Evolutionary conservation across 2,888 invertebrate species (phyloP).

Genomic region (Tortrix viridana): DNA sequence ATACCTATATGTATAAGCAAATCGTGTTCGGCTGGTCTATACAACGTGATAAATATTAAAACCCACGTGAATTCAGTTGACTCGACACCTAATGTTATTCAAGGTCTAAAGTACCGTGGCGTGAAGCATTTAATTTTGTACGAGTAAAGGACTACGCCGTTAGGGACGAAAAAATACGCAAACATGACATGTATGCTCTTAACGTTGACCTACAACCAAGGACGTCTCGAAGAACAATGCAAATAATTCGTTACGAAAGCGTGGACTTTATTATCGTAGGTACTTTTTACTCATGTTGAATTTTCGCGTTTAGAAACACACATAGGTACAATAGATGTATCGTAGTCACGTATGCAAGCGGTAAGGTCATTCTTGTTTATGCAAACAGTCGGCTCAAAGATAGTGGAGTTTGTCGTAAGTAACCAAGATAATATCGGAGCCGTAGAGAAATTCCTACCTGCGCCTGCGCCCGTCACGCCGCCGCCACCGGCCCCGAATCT

Average conservation of each 20-base stretch:
- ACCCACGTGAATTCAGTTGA: conserved; percentile 61
- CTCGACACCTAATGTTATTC: conserved; percentile 56
- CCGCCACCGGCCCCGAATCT: conserved; percentile 58
- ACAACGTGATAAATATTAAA: conserved; percentile 60
- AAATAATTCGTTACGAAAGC: conserved; percentile 8
- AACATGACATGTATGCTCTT: conserved; percentile 23
- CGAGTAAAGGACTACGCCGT: conserved; percentile 27
- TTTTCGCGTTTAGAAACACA: conserved; percentile 44
- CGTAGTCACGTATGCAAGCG: conserved; percentile 64
- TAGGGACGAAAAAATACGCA: conserved; percentile 33
- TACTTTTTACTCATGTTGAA: not conserved
- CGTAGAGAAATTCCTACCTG: conserved; percentile 66
- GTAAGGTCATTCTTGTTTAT: conserved; percentile 71
- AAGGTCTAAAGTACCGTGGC: conserved; percentile 46
- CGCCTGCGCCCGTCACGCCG: conserved; percentile 54
- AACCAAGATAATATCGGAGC: conserved; percentile 64
- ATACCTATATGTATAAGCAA: conserved; percentile 20
- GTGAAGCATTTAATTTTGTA: conserved; percentile 45
- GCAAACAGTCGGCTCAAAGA: conserved; percentile 70
- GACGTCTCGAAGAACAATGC: conserved; percentile 14
- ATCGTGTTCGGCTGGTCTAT: conserved; percentile 41
- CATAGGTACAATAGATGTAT: conserved; percentile 49
- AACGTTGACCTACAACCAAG: conserved; percentile 17
- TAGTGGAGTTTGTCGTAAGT: conserved; percentile 72
- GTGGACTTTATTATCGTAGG: not conserved